phyloP scores from a whole-genome alignment of 1,140 invertebrate species.

The Polypedilum vanderplanki region DNA sequence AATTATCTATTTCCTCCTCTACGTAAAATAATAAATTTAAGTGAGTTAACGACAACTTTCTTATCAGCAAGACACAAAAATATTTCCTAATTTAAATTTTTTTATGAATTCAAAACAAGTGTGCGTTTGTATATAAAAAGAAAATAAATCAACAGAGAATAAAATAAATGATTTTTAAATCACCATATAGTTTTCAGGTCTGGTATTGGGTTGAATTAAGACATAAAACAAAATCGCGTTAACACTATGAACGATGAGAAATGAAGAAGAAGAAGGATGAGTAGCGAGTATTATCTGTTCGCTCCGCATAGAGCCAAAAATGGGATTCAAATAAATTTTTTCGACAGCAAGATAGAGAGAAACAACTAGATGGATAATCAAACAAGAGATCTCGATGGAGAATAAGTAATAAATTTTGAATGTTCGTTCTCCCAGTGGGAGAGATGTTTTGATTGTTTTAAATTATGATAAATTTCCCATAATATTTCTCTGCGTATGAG shows the following conservation, averaged over 20 bases:
- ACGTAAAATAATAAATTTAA: background rate
- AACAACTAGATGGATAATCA: background rate
- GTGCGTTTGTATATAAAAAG: too few relatives aligned
- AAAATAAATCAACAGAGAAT: background rate
- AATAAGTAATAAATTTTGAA: too few relatives aligned
- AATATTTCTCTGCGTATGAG: too few relatives aligned
- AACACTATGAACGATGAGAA: conserved; percentile 17
- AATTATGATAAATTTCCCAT: too few relatives aligned
- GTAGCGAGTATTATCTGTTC: background rate
- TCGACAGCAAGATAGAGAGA: background rate
- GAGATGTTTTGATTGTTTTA: too few relatives aligned
- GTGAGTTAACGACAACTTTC: too few relatives aligned
- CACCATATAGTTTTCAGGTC: conserved; percentile 7
- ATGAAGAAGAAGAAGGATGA: background rate
- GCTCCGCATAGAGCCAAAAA: conserved; percentile 2
- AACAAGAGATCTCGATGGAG: too few relatives aligned
- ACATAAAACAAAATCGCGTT: conserved; percentile 18
- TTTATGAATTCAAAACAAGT: too few relatives aligned
- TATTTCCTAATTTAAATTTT: too few relatives aligned
- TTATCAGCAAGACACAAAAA: too few relatives aligned
- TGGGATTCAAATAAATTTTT: conserved; percentile 7
- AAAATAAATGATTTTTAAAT: conserved; percentile 11
- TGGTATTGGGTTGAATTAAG: background rate
- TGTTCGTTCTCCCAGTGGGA: too few relatives aligned
- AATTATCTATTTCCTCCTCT: conserved; percentile 1